A percentile compares a stretch with the other conserved stretches of the same genome.
These are phyloP conservation scores for Hymenopus coronatus DNA, from an alignment of 2,888 invertebrate species.

Conservation along the genomic window DNA sequence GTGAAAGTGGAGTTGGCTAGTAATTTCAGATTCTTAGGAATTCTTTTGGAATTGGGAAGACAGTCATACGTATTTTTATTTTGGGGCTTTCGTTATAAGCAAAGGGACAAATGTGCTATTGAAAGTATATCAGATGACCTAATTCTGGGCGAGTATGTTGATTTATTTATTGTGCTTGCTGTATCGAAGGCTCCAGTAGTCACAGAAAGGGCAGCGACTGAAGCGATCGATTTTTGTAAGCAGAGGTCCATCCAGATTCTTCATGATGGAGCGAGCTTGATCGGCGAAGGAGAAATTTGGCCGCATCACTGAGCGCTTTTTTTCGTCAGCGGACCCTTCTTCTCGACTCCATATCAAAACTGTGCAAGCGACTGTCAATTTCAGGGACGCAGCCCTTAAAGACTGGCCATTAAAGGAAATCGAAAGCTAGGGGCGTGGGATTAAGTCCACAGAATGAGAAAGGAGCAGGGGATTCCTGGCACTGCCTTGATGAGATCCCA, in stretches of 20 bases:
- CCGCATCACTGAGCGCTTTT: slow-evolving; percentile 19
- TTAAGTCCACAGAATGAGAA: neutral
- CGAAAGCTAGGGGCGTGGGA: neutral
- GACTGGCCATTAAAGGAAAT: neutral
- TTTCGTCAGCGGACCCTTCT: neutral
- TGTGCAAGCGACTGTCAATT: slow-evolving; percentile 1
- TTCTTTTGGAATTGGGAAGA: too few relatives aligned
- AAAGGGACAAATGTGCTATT: too few relatives aligned
- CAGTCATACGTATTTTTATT: too few relatives aligned
- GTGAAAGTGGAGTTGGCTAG: too few relatives aligned
- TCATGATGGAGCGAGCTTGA: slow-evolving; percentile 14
- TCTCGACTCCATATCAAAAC: neutral
- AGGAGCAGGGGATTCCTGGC: neutral
- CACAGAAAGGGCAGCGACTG: neutral
- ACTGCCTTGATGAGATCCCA: neutral
- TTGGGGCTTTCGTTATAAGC: too few relatives aligned
- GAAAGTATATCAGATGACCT: too few relatives aligned
- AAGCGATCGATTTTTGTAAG: neutral
- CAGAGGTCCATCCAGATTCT: neutral
- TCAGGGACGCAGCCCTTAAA: neutral
- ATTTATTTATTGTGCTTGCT: neutral
- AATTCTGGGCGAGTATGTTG: neutral
- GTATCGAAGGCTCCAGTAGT: neutral
- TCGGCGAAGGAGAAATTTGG: slow-evolving; percentile 27
- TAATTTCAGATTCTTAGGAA: too few relatives aligned